Evolutionary conservation across 1,140 invertebrate genomes (phyloP), one percentile per base, ranked within the genome.

Genomic region (Drosophila virilis): DNA sequence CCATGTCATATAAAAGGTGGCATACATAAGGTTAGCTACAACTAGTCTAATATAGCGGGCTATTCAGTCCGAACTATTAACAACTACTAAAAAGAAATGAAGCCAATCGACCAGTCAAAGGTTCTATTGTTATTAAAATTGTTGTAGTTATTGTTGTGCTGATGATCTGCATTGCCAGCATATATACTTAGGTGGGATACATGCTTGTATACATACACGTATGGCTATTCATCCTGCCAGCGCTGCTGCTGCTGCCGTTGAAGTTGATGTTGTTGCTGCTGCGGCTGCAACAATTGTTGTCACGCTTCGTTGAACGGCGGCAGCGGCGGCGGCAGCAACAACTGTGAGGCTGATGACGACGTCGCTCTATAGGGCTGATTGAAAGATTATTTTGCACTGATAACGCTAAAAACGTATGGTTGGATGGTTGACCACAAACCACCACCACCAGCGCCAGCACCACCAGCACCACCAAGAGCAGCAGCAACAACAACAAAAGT

Each of bases 331-430:
- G 1, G 58, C 70, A 67, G 54, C 46, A 52, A 71, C 66, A 48
- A 71, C 71, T 68, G 72, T 32, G 59, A 66, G 51, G 54, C 57
- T 43, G 70, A 73, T 61, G 71, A 52, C 40, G 78, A 60, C 50
- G 68, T 66, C 40, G 79, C 48, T 40, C 17, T 59, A 79, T 79
- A 88, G 83, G 84, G 83, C 84, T 88, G 83, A 89, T 88, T 88
- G 84, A 89, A 89, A 89, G 84, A 89, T 89, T 89, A 89, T 89
- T 89, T 89, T 89, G 84, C 84, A 89, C 85, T 89, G 84, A 89
- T 89, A 89, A 89, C 84, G 84, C 85, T 89, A 89, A 89, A 89
- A 89, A 89, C 66, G 84, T 84, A 89, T 89, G 83, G 77, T 88
- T 88, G 79, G 83, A 82, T 81, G 58, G 62, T 68, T 72, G 76